phyloP scores from a whole-genome alignment of 2,113 vertebrate species.

The Charina bottae region DNA sequence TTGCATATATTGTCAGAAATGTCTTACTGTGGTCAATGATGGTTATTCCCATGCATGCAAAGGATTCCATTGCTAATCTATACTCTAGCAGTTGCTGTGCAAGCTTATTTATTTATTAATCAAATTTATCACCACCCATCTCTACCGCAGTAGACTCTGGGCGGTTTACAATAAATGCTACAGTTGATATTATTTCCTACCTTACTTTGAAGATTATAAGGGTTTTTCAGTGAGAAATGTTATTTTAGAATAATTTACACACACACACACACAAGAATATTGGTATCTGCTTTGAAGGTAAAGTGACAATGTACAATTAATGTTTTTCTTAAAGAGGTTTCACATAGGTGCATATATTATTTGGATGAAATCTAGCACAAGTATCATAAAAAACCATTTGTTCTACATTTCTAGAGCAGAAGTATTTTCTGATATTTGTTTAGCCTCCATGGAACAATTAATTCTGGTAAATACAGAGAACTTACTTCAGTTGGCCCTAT shows the following conservation, averaged over 20 bases:
- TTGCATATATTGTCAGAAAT: background rate
- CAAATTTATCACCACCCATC: too few relatives aligned
- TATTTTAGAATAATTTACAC: background rate
- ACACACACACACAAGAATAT: background rate
- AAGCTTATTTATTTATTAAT: too few relatives aligned
- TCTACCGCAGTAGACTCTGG: too few relatives aligned
- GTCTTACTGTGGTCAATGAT: background rate
- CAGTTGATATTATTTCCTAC: background rate
- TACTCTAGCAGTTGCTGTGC: background rate
- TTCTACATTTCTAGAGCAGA: slow-evolving; percentile 68
- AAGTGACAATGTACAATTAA: background rate
- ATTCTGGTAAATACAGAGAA: slow-evolving; percentile 76
- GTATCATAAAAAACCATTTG: slow-evolving; percentile 55
- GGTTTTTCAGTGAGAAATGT: background rate
- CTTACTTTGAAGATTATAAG: background rate
- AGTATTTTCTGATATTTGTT: slow-evolving; percentile 72
- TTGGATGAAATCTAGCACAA: slow-evolving; percentile 18
- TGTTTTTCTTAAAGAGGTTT: background rate
- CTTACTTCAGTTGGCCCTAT: slow-evolving; percentile 81
- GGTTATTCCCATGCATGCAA: background rate
- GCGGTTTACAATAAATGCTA: too few relatives aligned
- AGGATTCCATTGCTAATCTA: background rate
- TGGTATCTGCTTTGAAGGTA: background rate
- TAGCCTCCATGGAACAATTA: slow-evolving; percentile 65
- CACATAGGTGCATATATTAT: background rate